Evolutionary conservation across 2,888 invertebrate species (phyloP).

Genomic region (Geotrupes spiniger): DNA sequence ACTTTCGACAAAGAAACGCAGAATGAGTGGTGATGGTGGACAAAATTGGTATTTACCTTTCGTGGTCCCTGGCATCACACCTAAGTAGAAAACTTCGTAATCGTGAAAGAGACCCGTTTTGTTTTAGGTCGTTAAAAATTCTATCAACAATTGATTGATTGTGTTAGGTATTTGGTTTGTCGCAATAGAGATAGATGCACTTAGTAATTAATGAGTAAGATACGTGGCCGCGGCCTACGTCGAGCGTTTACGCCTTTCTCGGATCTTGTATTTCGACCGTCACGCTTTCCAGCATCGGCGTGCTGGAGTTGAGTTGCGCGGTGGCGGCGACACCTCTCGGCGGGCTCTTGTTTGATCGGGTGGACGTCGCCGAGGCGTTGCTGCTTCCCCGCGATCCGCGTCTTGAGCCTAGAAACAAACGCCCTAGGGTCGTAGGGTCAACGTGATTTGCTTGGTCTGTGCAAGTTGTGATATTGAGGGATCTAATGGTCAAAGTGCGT

Average conservation of each 20-base stretch:
- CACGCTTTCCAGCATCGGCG: constrained; percentile 61
- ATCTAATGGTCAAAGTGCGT: too few relatives aligned
- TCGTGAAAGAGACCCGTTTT: constrained; percentile 1
- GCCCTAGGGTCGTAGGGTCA: constrained; percentile 46
- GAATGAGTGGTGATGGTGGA: constrained; percentile 14
- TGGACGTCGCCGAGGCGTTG: constrained; percentile 72
- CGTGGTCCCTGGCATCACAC: constrained; percentile 22
- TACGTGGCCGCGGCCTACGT: too few relatives aligned
- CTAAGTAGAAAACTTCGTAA: constrained; percentile 10
- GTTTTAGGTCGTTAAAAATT: constrained; percentile 2
- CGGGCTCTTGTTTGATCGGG: constrained; percentile 62
- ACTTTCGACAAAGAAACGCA: neutral
- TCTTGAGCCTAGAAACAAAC: constrained; percentile 57
- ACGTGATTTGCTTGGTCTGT: constrained; percentile 35
- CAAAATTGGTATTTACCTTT: constrained; percentile 13
- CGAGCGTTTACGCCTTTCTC: constrained; percentile 10
- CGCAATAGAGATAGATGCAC: neutral
- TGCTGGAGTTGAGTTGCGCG: constrained; percentile 35
- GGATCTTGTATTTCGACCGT: constrained; percentile 72
- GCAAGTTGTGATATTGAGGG: constrained; percentile 10
- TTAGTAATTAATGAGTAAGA: neutral
- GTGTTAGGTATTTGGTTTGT: constrained; percentile 6
- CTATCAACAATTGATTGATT: constrained; percentile 10
- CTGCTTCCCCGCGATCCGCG: constrained; percentile 76
- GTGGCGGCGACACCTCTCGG: constrained; percentile 38